Base-by-base conservation (phyloP, 2,888 invertebrate genomes). In the Mechanitis mazaeus region DNA sequence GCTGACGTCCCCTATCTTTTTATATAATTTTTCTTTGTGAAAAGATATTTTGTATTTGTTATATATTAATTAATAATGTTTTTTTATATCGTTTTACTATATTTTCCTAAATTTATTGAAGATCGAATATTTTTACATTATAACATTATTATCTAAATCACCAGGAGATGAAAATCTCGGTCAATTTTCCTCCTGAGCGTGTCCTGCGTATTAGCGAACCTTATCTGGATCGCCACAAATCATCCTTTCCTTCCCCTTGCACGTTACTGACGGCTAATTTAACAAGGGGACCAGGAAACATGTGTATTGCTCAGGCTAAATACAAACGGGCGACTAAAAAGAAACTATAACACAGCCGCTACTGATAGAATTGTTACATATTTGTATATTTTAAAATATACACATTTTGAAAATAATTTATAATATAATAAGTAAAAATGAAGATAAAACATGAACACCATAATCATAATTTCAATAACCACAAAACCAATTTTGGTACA, bases 231-330 rank as follows among this genome's bases (percentile, higher is more conserved):
- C 77, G 71, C 67, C 74, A 78, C 81, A 79, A 81, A 82, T 83
- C 80, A 80, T 79, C 50, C 50, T 31, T 50, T 50, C 50, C 70
- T 67, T 70, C 69, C 72, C 71, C 66, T 70, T 65, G 66, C 71
- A 60, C 74, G 71, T 77, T 78, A 80, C 75, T 75, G 73, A 70
- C 75, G 79, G 74, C 77, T 81, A 81, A 82, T 82, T 82, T 78
- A 75, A 71, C 77, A 64, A 62, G 69, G 64, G 65, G 65, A 62
- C 65, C 58, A 56, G n/a, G 53, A 64, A 58, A 64, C 66, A 67
- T 63, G 63, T 65, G 67, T 64, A 64, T 59, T 59, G 70, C 70
- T 73, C 71, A 72, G 73, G 73, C 72, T 67, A 71, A 71, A 68
- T 63, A 63, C 47, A 47, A 55, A 50, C 53, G 9, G 50, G 31